A percentile compares a stretch with the other conserved stretches of the same genome.
phyloP scores from a whole-genome alignment of 1,140 invertebrate genomes.

The Brachionus manjavacas region DNA sequence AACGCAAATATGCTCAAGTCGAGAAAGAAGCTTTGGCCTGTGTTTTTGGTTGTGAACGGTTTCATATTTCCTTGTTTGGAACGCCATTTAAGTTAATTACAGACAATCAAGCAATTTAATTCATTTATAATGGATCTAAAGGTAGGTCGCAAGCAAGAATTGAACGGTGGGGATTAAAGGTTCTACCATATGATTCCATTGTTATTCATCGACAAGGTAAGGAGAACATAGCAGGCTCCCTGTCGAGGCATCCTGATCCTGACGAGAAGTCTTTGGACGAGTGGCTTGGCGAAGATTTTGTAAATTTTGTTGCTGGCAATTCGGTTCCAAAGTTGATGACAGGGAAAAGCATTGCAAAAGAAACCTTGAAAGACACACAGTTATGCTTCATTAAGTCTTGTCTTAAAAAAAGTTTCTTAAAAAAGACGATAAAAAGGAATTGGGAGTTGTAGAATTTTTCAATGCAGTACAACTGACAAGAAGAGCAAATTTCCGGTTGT shows the following conservation, averaged over 20 bases:
- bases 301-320: not conserved
- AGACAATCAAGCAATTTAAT: not conserved
- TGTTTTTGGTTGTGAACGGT: not conserved
- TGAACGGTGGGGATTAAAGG: not conserved
- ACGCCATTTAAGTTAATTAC: not conserved
- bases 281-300: not conserved
- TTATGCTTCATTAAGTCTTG: not conserved
- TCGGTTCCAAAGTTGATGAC: not conserved
- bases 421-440: not conserved
- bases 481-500: not conserved
- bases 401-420: not conserved
- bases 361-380: not conserved
- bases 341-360: not conserved
- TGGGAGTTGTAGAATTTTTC: slow-evolving; percentile 31
- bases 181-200: not conserved
- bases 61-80: not conserved
- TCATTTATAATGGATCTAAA: not conserved
- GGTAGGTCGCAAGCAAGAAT: not conserved
- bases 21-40: slow-evolving; percentile 47
- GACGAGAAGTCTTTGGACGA: not conserved
- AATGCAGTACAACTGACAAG: not conserved
- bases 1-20: slow-evolving; percentile 48
- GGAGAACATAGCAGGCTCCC: not conserved
- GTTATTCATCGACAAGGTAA: not conserved
- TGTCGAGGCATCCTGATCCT: not conserved